Evolutionary conservation across 2,888 invertebrate genomes (phyloP).

Genomic region (Calameuta idolon): DNA sequence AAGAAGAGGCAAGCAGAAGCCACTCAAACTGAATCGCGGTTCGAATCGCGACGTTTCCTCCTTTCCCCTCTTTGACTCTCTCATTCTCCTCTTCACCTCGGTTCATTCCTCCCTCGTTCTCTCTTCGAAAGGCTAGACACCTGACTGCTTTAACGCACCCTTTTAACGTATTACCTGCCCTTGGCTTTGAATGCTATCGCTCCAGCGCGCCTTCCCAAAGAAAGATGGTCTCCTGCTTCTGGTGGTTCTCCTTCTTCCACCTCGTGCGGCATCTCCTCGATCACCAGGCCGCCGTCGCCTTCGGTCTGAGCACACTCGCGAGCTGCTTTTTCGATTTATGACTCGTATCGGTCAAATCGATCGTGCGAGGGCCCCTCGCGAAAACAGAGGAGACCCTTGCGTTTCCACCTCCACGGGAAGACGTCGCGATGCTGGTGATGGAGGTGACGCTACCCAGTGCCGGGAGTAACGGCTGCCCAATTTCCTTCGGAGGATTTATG

Average conservation of each 20-base stretch:
- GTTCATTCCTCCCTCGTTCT: neutral
- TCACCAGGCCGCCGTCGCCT: neutral
- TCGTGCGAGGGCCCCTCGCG: neutral
- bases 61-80: conserved; percentile 25
- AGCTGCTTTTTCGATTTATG: neutral
- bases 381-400: neutral
- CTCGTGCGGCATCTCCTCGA: neutral
- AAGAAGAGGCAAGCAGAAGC: conserved; percentile 20
- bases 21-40: conserved; percentile 30
- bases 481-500: neutral
- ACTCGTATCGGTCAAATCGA: neutral
- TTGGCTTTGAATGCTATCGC: conserved; percentile 45
- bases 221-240: conserved; percentile 14
- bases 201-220: conserved; percentile 28
- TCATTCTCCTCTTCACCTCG: neutral
- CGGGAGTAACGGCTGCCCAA: neutral
- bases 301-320: neutral
- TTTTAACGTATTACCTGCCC: conserved; percentile 44
- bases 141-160: conserved; percentile 44
- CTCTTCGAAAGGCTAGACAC: conserved; percentile 35
- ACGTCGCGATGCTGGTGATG: neutral
- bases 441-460: neutral
- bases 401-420: neutral
- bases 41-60: conserved; percentile 49
- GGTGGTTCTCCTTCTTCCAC: neutral